A percentile compares a stretch with the other conserved stretches of the same genome.
These are phyloP conservation scores for Orientallactaga bullata DNA, from an alignment of 2,113 vertebrate species.

Conservation along the genomic window DNA sequence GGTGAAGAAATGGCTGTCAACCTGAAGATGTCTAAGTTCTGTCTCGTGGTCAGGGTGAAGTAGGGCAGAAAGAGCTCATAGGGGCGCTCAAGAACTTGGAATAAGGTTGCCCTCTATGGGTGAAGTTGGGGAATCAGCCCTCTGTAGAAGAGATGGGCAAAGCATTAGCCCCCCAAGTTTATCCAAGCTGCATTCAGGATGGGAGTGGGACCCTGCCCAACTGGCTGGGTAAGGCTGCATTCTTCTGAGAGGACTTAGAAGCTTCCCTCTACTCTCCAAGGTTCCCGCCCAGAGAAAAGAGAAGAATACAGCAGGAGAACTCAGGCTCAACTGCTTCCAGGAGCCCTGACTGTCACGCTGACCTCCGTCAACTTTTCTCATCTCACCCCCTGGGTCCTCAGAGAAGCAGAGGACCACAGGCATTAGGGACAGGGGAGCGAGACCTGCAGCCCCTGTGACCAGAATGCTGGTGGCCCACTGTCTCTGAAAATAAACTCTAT, in stretches of 20 bases:
- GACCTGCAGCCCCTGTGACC: no score
- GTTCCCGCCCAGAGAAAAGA: no score
- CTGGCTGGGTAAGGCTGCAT: neutral
- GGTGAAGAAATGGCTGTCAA: neutral
- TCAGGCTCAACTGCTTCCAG: neutral
- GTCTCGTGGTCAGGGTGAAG: neutral
- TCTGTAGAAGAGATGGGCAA: fast-evolving
- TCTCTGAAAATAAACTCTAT: no score
- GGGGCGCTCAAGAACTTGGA: neutral
- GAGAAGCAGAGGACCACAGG: no score
- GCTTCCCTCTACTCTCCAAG: neutral
- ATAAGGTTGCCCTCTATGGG: constrained; percentile 59
- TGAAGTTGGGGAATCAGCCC: neutral
- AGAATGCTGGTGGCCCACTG: no score
- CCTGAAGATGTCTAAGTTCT: neutral
- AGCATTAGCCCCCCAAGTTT: no score
- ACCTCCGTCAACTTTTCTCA: no score
- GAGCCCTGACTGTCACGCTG: no score
- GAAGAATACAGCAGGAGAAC: neutral
- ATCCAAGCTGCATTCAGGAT: no score
- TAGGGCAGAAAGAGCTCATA: fast-evolving
- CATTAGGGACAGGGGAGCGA: no score
- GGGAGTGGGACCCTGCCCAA: neutral
- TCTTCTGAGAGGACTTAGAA: neutral
- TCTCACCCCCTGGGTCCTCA: neutral